A percentile compares a stretch with the other conserved stretches of the same genome.
These are phyloP conservation scores for Eupristina koningsbergeri DNA, from an alignment of 1,140 invertebrate species.

Conservation along the genomic window DNA sequence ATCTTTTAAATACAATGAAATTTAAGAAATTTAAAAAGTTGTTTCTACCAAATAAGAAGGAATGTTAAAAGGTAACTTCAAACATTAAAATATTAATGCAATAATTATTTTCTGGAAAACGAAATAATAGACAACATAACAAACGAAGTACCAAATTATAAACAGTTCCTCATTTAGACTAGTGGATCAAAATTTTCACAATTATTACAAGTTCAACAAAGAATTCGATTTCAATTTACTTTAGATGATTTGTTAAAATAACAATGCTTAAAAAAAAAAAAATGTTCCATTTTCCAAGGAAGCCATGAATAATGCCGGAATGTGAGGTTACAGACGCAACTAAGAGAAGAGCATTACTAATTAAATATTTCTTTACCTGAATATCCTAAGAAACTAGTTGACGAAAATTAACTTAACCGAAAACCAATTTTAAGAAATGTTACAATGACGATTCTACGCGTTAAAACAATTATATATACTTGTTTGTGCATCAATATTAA, in stretches of 20 bases:
- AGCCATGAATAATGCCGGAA: slow-evolving; percentile 25
- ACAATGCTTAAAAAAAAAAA: neutral
- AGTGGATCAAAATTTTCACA: neutral
- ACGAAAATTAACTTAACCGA: neutral
- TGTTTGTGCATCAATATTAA: neutral
- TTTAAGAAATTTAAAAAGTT: neutral
- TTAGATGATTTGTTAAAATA: neutral
- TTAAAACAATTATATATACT: neutral
- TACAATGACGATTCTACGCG: neutral
- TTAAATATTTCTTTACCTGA: slow-evolving; percentile 21
- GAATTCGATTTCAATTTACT: neutral
- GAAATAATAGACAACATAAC: neutral
- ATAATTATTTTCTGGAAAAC: neutral
- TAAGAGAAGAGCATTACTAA: neutral
- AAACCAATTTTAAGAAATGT: neutral
- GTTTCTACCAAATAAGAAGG: neutral
- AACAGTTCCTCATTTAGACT: neutral
- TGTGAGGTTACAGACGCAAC: slow-evolving; percentile 32
- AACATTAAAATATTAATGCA: neutral
- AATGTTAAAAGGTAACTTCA: neutral
- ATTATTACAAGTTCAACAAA: neutral
- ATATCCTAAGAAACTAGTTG: neutral
- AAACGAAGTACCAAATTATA: neutral
- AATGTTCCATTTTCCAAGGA: neutral
- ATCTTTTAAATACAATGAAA: neutral